Conservation (phyloP, 2,888 invertebrate species). For the Hirudinaria manillensis region DNA sequence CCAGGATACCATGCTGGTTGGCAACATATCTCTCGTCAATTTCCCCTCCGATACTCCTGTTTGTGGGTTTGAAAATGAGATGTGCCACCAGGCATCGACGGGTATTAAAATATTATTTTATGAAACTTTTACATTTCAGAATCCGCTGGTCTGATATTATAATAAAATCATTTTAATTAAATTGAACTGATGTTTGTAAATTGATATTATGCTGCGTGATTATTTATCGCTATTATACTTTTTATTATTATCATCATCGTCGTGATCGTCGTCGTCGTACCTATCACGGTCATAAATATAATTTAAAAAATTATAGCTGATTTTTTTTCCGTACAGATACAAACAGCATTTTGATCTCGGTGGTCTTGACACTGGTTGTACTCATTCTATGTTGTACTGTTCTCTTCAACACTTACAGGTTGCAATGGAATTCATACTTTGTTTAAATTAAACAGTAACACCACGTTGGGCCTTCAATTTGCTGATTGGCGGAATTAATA, state of each 20-base stretch:
- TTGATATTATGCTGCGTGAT: no score
- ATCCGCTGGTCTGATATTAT: no score
- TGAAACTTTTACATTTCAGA: no score
- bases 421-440: not conserved
- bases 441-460: not conserved
- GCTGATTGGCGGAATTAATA: no score
- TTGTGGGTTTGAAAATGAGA: constrained; percentile 28
- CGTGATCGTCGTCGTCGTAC: no score
- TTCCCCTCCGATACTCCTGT: constrained; percentile 24
- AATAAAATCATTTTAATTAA: no score
- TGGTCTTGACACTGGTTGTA: not conserved
- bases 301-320: not conserved
- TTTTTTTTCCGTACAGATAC: not conserved
- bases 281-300: no score
- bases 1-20: not conserved
- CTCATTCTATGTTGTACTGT: not conserved
- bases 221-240: no score
- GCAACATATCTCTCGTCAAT: not conserved
- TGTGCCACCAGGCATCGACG: not conserved
- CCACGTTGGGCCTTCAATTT: no score
- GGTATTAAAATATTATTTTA: no score
- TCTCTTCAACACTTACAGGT: constrained; percentile 23
- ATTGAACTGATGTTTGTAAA: no score
- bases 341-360: not conserved
- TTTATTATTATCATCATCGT: no score